Evolutionary conservation across 2,888 invertebrate genomes (phyloP).

Genomic region (Megalurothrips usitatus): DNA sequence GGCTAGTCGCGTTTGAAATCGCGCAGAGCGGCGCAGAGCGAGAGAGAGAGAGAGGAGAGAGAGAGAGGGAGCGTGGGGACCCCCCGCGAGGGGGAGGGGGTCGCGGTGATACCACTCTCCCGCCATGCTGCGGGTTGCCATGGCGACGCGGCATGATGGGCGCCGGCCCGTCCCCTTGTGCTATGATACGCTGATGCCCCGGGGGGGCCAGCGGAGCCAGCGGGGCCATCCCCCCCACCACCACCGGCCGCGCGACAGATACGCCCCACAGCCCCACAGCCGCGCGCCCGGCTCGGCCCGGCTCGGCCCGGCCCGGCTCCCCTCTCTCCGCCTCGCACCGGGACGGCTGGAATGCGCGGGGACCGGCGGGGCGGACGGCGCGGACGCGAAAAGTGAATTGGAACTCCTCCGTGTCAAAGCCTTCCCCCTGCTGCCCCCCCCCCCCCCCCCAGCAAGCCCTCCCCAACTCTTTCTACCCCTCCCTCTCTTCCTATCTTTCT

Average conservation of each 20-base stretch:
- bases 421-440: too few relatives aligned
- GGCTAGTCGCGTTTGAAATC: too few relatives aligned
- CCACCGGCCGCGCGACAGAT: not conserved
- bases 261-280: not conserved
- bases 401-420: too few relatives aligned
- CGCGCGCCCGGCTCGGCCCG: not conserved
- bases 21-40: too few relatives aligned
- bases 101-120: not conserved
- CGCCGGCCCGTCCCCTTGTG: not conserved
- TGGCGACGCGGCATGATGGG: not conserved
- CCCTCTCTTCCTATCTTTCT: too few relatives aligned
- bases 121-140: constrained; percentile 20
- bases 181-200: constrained; percentile 18
- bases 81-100: not conserved
- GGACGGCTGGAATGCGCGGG: too few relatives aligned
- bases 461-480: too few relatives aligned
- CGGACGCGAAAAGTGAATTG: too few relatives aligned
- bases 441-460: too few relatives aligned
- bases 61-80: not conserved
- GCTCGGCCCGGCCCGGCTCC: not conserved
- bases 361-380: too few relatives aligned
- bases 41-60: not conserved
- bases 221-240: constrained; percentile 2
- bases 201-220: not conserved
- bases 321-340: not conserved